These are phyloP conservation scores for Drosophila pallidifrons DNA, from an alignment of 1,140 invertebrate species.

Conservation along the genomic window DNA sequence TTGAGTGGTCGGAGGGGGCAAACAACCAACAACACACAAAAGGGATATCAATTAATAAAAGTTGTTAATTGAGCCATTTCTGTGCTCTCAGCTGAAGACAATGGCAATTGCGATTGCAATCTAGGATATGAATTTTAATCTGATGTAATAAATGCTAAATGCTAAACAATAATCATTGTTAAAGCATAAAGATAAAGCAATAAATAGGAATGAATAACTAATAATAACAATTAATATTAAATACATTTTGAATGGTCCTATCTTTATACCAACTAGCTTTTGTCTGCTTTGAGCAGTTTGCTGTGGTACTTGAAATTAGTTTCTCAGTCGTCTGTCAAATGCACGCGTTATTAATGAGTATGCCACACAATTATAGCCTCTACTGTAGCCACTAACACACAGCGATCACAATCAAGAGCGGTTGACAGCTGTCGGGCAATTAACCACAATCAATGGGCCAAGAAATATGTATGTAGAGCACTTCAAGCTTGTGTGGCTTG, in stretches of 20 bases:
- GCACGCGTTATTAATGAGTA: background rate
- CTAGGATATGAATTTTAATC: background rate
- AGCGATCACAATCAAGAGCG: background rate
- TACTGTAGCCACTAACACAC: background rate
- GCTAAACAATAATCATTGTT: background rate
- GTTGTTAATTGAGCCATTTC: slow-evolving; percentile 15
- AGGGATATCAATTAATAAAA: slow-evolving; percentile 20
- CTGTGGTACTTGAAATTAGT: background rate
- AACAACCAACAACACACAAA: slow-evolving; percentile 1
- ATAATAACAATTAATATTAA: background rate
- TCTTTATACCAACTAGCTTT: too few relatives aligned
- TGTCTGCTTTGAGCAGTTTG: too few relatives aligned
- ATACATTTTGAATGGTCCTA: too few relatives aligned
- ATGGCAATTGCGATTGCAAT: background rate
- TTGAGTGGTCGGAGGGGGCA: background rate
- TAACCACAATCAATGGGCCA: background rate
- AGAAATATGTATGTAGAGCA: background rate
- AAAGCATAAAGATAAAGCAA: too few relatives aligned
- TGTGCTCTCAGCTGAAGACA: background rate
- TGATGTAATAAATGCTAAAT: background rate
- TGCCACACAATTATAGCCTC: background rate
- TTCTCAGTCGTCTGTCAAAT: background rate
- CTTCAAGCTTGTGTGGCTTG: background rate
- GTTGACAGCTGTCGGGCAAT: background rate
- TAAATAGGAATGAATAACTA: background rate